Percentiles rank a stretch among this genome's conserved stretches.
Evolutionary conservation across 2,113 vertebrate species (phyloP).

Genomic region (Sylvicapra grimmia): DNA sequence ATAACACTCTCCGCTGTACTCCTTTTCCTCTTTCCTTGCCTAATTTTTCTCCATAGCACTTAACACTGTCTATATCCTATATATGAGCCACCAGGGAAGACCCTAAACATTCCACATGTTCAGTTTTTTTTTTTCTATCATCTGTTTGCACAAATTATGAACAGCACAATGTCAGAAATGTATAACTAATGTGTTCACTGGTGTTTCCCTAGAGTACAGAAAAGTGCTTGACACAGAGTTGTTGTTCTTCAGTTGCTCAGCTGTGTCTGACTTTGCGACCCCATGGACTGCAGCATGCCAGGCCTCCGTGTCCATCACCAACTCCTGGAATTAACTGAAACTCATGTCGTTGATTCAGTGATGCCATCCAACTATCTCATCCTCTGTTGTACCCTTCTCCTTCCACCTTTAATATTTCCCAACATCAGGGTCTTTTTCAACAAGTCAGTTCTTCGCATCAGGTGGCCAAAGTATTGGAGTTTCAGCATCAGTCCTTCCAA

Average conservation of each 20-base stretch:
- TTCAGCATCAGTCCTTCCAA: background rate
- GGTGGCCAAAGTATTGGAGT: background rate
- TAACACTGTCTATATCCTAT: background rate
- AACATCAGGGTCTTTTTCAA: background rate
- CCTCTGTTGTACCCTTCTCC: background rate
- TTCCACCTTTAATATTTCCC: background rate
- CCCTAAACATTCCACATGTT: background rate
- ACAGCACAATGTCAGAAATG: background rate
- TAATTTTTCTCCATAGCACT: background rate
- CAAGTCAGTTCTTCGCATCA: background rate
- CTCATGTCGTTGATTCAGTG: fast-evolving
- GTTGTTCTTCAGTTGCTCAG: background rate
- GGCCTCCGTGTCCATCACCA: background rate
- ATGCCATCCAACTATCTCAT: background rate
- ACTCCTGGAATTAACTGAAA: background rate
- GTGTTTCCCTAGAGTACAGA: background rate
- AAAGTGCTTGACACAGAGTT: background rate
- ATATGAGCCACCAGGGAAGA: background rate
- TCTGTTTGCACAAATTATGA: background rate
- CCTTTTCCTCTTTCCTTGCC: background rate
- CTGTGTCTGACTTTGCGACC: fast-evolving
- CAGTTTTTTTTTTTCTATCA: background rate
- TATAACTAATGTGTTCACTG: background rate
- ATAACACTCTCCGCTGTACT: background rate
- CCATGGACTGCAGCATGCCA: background rate